Conservation (phyloP, 2,888 invertebrate species). For the Dioctria rufipes region DNA sequence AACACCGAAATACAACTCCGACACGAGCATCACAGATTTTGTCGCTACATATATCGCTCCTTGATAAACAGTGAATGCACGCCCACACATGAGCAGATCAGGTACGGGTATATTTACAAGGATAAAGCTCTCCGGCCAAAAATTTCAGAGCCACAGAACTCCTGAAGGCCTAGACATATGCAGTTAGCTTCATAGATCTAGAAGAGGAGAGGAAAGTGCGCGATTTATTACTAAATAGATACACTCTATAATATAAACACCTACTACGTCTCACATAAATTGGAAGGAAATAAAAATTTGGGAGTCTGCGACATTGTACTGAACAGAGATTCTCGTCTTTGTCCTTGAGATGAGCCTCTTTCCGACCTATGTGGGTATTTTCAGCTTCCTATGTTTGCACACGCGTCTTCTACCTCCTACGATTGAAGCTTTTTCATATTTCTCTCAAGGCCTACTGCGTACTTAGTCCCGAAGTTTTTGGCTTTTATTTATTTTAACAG, state of each 20-base stretch:
- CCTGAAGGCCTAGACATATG: constrained; percentile 21
- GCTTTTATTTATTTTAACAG: neutral
- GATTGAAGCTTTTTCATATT: neutral
- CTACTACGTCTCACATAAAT: neutral
- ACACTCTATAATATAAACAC: too few relatives aligned
- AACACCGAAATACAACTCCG: neutral
- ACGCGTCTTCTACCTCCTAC: neutral
- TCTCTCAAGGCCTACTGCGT: neutral
- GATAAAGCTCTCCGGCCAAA: constrained; percentile 4
- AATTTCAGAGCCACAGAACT: neutral
- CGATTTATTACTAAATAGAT: neutral
- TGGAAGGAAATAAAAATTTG: neutral
- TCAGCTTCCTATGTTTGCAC: neutral
- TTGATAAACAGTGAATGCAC: neutral
- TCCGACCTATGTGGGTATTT: neutral
- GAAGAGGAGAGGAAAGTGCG: neutral
- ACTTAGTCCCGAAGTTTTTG: neutral
- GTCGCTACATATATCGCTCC: neutral
- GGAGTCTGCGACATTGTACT: neutral
- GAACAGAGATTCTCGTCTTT: neutral
- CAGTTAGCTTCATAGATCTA: neutral
- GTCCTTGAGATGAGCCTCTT: too few relatives aligned
- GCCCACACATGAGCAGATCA: neutral
- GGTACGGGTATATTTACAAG: constrained; percentile 7
- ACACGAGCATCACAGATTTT: neutral